These are phyloP conservation scores for Aplidium turbinatum DNA, from an alignment of 23 tunicate genomes.

Conservation along the genomic window DNA sequence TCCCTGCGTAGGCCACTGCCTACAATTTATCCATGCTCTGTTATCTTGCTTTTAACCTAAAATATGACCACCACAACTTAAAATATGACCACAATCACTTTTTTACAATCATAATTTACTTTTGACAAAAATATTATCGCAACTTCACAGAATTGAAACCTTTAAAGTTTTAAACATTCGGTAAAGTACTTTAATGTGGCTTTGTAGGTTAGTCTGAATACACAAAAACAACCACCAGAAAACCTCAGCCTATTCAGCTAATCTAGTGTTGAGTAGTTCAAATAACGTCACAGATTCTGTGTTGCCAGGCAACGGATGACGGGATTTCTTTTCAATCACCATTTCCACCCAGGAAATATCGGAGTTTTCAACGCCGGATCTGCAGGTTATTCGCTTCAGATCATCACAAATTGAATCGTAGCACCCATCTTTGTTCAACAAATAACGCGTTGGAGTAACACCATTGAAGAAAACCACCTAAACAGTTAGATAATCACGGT, in stretches of 20 bases:
- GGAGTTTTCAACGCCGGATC: background rate
- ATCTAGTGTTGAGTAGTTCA: slow-evolving; percentile 36
- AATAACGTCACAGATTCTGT: slow-evolving; percentile 28
- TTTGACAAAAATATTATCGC: too few species aligned
- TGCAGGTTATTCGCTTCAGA: background rate
- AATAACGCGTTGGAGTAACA: slow-evolving; percentile 26
- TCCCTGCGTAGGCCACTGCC: too few species aligned
- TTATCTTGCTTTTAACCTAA: too few species aligned
- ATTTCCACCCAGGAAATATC: slow-evolving; percentile 29
- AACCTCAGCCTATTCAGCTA: background rate
- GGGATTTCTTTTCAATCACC: slow-evolving; percentile 43
- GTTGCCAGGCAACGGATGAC: slow-evolving; percentile 16
- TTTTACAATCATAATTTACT: too few species aligned
- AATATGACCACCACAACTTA: too few species aligned
- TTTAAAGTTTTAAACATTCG: too few species aligned
- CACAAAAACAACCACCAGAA: background rate
- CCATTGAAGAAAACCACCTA: slow-evolving; percentile 43
- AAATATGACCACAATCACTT: too few species aligned
- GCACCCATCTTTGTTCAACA: slow-evolving; percentile 21
- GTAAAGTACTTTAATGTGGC: too few species aligned
- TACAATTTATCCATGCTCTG: too few species aligned
- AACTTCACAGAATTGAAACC: too few species aligned
- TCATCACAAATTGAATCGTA: background rate
- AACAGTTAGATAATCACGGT: background rate
- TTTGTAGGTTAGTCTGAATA: background rate